These are phyloP conservation scores for Brachionus paranguensis DNA, from an alignment of 1,140 invertebrate genomes.

Conservation along the genomic window DNA sequence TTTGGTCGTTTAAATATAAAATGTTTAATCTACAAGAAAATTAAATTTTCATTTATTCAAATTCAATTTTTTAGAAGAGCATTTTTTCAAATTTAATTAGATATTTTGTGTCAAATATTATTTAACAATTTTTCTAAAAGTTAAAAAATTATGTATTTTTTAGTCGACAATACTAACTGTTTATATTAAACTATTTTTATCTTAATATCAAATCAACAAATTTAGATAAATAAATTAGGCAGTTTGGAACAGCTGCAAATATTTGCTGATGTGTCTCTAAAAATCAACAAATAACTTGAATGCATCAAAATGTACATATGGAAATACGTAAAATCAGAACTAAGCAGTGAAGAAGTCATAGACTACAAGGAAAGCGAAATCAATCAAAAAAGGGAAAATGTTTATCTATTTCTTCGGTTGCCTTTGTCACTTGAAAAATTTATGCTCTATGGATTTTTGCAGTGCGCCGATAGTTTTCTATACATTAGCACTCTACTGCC, in stretches of 20 bases:
- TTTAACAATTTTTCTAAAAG: not conserved
- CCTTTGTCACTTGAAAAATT: slow-evolving; percentile 59
- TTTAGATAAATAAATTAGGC: not conserved
- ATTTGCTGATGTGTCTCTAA: not conserved
- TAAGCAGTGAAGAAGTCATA: not conserved
- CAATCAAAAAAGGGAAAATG: slow-evolving; percentile 38
- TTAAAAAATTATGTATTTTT: not conserved
- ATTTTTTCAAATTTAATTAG: not conserved
- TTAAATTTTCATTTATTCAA: too few relatives aligned
- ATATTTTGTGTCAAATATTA: not conserved
- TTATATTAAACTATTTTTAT: not conserved
- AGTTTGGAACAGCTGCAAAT: not conserved
- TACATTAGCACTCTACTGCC: slow-evolving; percentile 97
- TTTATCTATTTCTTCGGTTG: slow-evolving; percentile 26
- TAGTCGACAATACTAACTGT: not conserved
- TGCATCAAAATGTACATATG: slow-evolving; percentile 25
- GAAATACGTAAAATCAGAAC: slow-evolving; percentile 21
- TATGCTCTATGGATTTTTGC: slow-evolving; percentile 88
- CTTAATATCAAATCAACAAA: slow-evolving; percentile 1
- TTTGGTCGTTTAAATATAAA: too few relatives aligned
- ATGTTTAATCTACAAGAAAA: too few relatives aligned
- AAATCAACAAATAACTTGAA: not conserved
- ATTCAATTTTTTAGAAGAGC: too few relatives aligned
- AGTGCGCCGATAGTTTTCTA: slow-evolving; percentile 94
- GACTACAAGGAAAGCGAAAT: slow-evolving; percentile 21